A percentile compares a stretch with the other conserved stretches of the same genome.
Conservation (phyloP, 1,140 invertebrate genomes). For the Lepidotrigona ventralis region DNA sequence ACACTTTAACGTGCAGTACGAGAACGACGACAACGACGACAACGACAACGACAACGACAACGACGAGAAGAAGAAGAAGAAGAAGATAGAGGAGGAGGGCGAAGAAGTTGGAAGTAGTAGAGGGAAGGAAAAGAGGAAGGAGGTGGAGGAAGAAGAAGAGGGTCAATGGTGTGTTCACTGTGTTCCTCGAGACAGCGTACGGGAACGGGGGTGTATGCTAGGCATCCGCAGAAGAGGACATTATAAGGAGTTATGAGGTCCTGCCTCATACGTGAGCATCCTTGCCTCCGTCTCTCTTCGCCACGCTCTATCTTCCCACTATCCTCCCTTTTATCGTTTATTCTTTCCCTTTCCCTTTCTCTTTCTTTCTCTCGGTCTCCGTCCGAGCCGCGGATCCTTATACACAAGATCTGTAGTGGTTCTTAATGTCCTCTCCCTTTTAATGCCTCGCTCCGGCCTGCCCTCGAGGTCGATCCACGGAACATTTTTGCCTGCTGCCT, state of each 20-base stretch:
- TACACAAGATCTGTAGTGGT: constrained; percentile 78
- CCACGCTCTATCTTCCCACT: constrained; percentile 50
- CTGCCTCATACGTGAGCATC: constrained; percentile 78
- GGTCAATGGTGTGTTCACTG: constrained; percentile 71
- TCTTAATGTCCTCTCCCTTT: constrained; percentile 80
- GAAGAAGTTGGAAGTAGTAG: neutral
- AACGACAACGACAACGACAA: constrained; percentile 24
- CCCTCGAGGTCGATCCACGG: constrained; percentile 77
- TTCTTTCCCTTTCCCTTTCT: constrained; percentile 51
- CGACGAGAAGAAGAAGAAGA: neutral
- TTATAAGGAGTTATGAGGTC: constrained; percentile 80
- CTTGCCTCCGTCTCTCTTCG: constrained; percentile 67
- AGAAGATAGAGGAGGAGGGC: neutral
- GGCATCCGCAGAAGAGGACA: constrained; percentile 80
- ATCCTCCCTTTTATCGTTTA: constrained; percentile 61
- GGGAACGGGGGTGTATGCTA: constrained; percentile 78
- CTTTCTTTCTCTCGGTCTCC: constrained; percentile 61
- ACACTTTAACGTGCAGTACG: constrained; percentile 56
- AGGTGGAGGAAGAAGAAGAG: constrained; percentile 41
- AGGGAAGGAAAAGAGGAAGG: neutral
- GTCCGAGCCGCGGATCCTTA: constrained; percentile 70
- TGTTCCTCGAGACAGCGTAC: constrained; percentile 71
- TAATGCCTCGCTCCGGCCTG: constrained; percentile 75
- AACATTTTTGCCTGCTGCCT: constrained; percentile 76
- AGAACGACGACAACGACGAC: constrained; percentile 41